Evolutionary conservation across 2,888 invertebrate genomes (phyloP).

Genomic region (Tanaodytes sp.): DNA sequence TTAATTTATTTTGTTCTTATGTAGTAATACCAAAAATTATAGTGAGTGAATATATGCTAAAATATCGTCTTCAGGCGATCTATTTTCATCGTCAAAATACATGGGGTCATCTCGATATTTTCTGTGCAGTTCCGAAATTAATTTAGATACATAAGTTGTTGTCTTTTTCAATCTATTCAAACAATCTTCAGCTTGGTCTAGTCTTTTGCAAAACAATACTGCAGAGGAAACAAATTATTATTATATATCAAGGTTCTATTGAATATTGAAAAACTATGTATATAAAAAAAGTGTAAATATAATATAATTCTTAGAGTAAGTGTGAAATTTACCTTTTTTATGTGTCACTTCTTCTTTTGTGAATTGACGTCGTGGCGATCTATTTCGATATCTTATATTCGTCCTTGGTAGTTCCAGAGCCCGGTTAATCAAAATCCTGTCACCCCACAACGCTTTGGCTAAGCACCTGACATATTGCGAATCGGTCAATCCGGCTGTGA

Average conservation of each 20-base stretch:
- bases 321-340: not conserved
- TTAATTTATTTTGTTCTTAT: too few species aligned
- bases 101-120: too few species aligned
- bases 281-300: too few species aligned
- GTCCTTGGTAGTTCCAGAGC: not conserved
- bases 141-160: not conserved
- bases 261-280: too few species aligned
- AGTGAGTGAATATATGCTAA: not conserved
- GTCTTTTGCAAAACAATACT: too few species aligned
- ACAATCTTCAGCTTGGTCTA: too few species aligned
- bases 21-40: too few species aligned
- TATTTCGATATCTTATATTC: not conserved
- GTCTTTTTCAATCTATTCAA: too few species aligned
- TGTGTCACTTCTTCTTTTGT: not conserved
- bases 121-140: not conserved
- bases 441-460: slow-evolving; percentile 12
- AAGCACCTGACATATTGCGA: slow-evolving; percentile 10
- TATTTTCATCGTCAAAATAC: too few species aligned
- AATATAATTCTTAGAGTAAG: too few species aligned
- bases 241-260: too few species aligned
- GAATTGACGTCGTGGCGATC: slow-evolving; percentile 4
- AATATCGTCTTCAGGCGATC: not conserved
- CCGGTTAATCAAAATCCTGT: not conserved
- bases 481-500: slow-evolving; percentile 4
- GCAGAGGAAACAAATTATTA: too few species aligned